phyloP scores from a whole-genome alignment of 37 sponge, comb jelly and placozoan genomes.

The Tethya wilhelma region DNA sequence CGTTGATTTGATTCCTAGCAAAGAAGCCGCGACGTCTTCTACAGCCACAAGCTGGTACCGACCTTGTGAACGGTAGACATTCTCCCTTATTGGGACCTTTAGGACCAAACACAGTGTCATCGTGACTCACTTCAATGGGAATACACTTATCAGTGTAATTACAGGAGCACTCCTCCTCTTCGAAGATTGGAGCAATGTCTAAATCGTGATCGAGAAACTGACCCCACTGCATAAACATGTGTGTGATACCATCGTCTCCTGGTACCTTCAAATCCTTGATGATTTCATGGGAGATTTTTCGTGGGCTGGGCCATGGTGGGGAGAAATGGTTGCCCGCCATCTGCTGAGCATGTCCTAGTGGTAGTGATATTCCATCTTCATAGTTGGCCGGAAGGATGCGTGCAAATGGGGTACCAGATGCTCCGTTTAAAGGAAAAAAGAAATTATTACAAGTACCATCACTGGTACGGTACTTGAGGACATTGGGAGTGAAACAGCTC shows the following conservation, averaged over 20 bases:
- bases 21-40: not conserved
- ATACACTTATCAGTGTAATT: conserved; percentile 51
- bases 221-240: conserved; percentile 87
- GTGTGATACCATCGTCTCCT: conserved; percentile 10
- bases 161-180: conserved; percentile 34
- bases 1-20: conserved; percentile 82
- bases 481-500: conserved; percentile 11
- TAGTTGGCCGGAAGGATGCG: conserved; percentile 64
- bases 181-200: conserved; percentile 59
- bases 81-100: conserved; percentile 20
- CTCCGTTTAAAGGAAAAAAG: conserved; percentile 61
- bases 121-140: conserved; percentile 61
- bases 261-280: conserved; percentile 23
- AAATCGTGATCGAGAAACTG: conserved; percentile 87
- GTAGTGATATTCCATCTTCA: conserved; percentile 56
- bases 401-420: conserved; percentile 43
- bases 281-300: conserved; percentile 62
- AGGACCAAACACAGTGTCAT: conserved; percentile 75
- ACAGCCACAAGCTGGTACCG: conserved; percentile 58
- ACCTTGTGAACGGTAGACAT: conserved; percentile 64
- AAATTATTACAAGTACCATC: conserved; percentile 95
- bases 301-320: conserved; percentile 73
- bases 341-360: conserved; percentile 34
- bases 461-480: conserved; percentile 51
- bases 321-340: conserved; percentile 7